Evolutionary conservation across 2,888 invertebrate genomes (phyloP).

Genomic region (Hydraecia micacea): DNA sequence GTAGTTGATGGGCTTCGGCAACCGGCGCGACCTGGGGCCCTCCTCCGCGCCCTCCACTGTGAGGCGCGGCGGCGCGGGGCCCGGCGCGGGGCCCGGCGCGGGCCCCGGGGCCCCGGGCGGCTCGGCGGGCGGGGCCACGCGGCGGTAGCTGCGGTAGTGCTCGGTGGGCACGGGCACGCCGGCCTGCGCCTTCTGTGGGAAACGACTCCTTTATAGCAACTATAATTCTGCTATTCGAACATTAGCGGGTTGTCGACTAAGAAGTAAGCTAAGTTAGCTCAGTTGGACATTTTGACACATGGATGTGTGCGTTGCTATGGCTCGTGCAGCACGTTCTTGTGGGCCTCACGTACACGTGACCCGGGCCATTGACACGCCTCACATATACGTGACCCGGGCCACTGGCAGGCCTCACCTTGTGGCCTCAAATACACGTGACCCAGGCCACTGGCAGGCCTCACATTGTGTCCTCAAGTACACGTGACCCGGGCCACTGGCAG

Average conservation of each 20-base stretch:
- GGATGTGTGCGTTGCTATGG: not conserved
- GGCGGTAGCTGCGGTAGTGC: conserved; percentile 91
- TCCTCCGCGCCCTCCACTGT: conserved; percentile 56
- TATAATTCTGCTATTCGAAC: not conserved
- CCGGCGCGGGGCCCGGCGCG: conserved; percentile 85
- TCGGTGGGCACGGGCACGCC: conserved; percentile 94
- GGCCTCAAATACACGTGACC: too few species aligned
- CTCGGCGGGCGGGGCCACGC: conserved; percentile 87
- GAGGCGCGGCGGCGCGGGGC: conserved; percentile 53
- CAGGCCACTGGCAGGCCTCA: too few species aligned
- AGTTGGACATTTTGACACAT: not conserved
- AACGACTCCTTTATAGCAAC: not conserved
- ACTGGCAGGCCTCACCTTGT: too few species aligned
- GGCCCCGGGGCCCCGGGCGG: conserved; percentile 86
- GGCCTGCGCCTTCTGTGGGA: conserved; percentile 76
- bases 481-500: too few species aligned
- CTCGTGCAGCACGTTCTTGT: not conserved
- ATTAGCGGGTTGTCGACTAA: not conserved
- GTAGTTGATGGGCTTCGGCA: conserved; percentile 90
- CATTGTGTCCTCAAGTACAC: too few species aligned
- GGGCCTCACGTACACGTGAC: too few species aligned
- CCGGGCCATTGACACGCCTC: too few species aligned
- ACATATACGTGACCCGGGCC: too few species aligned
- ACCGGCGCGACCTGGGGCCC: conserved; percentile 60
- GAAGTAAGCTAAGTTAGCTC: not conserved